Percentiles rank a stretch among this genome's conserved stretches.
Conservation (phyloP, 2,797 vertebrate genomes). For the Picus viridis region DNA sequence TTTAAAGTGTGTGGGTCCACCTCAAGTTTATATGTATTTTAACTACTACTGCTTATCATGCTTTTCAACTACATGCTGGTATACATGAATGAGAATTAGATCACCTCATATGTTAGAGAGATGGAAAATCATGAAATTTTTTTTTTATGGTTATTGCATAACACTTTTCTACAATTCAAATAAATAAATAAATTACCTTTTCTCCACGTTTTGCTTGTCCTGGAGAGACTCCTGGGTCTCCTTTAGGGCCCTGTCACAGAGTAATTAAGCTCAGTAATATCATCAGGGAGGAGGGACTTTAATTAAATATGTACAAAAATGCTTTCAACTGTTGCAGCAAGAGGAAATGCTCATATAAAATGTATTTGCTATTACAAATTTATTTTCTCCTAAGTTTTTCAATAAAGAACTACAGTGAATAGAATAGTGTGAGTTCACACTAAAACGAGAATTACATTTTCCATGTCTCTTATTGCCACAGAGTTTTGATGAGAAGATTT, state of each 20-base stretch:
- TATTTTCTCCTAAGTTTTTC: not conserved
- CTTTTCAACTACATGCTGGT: not conserved
- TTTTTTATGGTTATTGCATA: not conserved
- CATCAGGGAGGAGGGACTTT: not conserved
- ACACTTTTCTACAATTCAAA: not conserved
- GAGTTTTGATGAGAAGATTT: not conserved
- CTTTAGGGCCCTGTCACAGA: constrained; percentile 88
- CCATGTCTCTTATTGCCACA: not conserved
- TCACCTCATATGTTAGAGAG: not conserved
- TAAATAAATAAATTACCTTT: constrained; percentile 81
- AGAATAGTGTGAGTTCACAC: not conserved
- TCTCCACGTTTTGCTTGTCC: constrained; percentile 87
- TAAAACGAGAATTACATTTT: not conserved
- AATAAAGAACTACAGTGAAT: not conserved
- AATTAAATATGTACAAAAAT: not conserved
- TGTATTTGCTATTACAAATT: not conserved
- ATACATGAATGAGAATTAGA: not conserved
- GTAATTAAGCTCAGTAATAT: constrained; percentile 17
- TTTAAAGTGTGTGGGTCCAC: not conserved
- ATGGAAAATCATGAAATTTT: not conserved
- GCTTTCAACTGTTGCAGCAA: not conserved
- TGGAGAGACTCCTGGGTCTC: constrained; percentile 92
- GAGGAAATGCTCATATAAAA: not conserved
- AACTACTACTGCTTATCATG: not conserved
- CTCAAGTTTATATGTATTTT: not conserved